Percentiles rank a stretch among this genome's conserved stretches.
Evolutionary conservation across 2,888 invertebrate genomes (phyloP).

Genomic region (Nebria brevicollis): DNA sequence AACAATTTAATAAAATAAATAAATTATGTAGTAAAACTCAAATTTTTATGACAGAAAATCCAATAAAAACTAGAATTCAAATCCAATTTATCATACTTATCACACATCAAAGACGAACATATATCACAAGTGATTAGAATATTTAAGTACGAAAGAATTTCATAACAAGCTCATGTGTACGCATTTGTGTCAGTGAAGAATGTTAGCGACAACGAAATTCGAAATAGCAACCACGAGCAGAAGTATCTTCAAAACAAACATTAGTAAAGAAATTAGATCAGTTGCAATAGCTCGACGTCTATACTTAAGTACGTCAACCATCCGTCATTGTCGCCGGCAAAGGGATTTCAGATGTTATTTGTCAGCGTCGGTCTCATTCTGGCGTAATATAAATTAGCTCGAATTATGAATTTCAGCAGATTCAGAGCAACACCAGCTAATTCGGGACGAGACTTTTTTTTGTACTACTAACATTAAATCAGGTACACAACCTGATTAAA

Average conservation of each 20-base stretch:
- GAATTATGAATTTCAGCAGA: slow-evolving; percentile 34
- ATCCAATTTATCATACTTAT: too few species aligned
- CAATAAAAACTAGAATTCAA: not conserved
- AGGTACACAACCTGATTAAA: slow-evolving; percentile 41
- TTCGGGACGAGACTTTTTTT: slow-evolving; percentile 23
- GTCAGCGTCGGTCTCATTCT: not conserved
- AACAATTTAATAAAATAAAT: too few species aligned
- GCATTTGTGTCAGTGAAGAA: slow-evolving; percentile 31
- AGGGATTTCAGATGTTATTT: not conserved
- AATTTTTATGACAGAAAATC: too few species aligned
- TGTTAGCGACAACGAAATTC: slow-evolving; percentile 5
- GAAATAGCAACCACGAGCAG: slow-evolving; percentile 33
- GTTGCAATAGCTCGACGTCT: slow-evolving; percentile 24
- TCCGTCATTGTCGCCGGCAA: slow-evolving; percentile 36
- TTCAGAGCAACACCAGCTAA: slow-evolving; percentile 31
- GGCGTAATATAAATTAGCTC: slow-evolving; percentile 26
- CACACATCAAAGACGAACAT: not conserved
- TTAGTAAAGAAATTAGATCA: slow-evolving; percentile 39
- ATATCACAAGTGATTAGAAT: slow-evolving; percentile 23
- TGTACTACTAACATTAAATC: slow-evolving; percentile 32
- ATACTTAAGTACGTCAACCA: slow-evolving; percentile 22
- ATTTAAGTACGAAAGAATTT: slow-evolving; percentile 23
- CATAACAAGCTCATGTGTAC: slow-evolving; percentile 33
- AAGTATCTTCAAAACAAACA: slow-evolving; percentile 33
- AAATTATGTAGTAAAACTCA: too few species aligned